Evolutionary conservation across 1,140 invertebrate species (phyloP).

Genomic region (Sitobion miscanthi): DNA sequence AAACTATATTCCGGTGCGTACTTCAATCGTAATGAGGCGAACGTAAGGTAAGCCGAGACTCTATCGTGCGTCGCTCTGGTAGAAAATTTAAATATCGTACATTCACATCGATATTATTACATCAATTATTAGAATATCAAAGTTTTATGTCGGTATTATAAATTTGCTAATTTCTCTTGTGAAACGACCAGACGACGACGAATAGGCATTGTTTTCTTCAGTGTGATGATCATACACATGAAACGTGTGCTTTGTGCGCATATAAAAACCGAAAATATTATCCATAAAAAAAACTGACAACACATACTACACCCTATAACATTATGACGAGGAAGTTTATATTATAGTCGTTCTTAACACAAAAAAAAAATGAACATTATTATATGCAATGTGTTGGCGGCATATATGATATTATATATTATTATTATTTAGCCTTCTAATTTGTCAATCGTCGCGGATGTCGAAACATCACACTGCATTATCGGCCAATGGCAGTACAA

Average conservation of each 20-base stretch:
- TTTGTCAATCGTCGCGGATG: not conserved
- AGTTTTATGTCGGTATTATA: too few species aligned
- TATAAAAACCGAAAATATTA: not conserved
- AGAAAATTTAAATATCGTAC: not conserved
- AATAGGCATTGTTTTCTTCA: not conserved
- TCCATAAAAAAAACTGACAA: not conserved
- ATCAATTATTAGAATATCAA: not conserved
- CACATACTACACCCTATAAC: not conserved
- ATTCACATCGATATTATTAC: not conserved
- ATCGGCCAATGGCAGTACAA: not conserved
- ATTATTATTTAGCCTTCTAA: not conserved
- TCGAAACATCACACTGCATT: not conserved
- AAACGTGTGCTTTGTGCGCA: not conserved
- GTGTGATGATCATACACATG: not conserved
- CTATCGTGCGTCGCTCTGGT: not conserved
- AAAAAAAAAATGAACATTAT: not conserved
- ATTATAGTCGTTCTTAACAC: not conserved
- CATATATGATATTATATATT: not conserved
- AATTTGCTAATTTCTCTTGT: not conserved
- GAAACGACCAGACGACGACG: not conserved
- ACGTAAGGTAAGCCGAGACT: not conserved
- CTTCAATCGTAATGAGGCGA: not conserved
- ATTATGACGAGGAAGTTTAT: not conserved
- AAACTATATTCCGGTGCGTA: not conserved
- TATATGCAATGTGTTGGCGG: not conserved